A percentile compares a stretch with the other conserved stretches of the same genome.
Evolutionary conservation across 2,113 vertebrate species (phyloP).

Genomic region (Rhea pennata): DNA sequence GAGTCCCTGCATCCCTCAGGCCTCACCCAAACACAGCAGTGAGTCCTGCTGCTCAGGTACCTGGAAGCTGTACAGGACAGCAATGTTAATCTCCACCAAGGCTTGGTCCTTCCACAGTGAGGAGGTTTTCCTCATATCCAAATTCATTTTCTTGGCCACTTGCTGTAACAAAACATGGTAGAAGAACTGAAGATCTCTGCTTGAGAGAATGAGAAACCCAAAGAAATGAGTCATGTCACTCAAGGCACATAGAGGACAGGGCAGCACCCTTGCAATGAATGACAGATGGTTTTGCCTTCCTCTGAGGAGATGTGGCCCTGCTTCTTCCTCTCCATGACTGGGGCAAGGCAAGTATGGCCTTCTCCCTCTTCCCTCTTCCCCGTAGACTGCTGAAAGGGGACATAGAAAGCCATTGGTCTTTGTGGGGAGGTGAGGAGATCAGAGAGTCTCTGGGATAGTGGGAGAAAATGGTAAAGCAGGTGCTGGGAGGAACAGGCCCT

Average conservation of each 20-base stretch:
- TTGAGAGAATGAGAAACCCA: not conserved
- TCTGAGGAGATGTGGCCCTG: not conserved
- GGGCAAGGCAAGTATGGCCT: not conserved
- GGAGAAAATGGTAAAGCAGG: not conserved
- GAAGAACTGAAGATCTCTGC: not conserved
- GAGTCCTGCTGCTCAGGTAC: conserved; percentile 50
- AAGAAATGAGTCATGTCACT: not conserved
- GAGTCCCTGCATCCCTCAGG: not conserved
- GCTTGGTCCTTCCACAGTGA: conserved; percentile 98
- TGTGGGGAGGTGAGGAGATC: not conserved
- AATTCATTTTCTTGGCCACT: conserved; percentile 91
- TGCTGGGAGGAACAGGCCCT: not conserved
- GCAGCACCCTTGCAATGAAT: not conserved
- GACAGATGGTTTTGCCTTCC: not conserved
- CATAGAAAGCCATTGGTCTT: not conserved
- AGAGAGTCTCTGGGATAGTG: not conserved
- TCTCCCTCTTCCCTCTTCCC: not conserved
- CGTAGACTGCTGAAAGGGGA: not conserved
- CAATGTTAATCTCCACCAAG: conserved; percentile 96
- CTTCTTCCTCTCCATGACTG: not conserved
- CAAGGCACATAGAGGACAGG: not conserved
- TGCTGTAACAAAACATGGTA: conserved; percentile 76
- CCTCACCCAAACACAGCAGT: not conserved
- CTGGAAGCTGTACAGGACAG: conserved; percentile 96
- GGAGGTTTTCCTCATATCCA: conserved; percentile 95